phyloP scores from a whole-genome alignment of 2,888 invertebrate species.

The Hirudinaria manillensis region DNA sequence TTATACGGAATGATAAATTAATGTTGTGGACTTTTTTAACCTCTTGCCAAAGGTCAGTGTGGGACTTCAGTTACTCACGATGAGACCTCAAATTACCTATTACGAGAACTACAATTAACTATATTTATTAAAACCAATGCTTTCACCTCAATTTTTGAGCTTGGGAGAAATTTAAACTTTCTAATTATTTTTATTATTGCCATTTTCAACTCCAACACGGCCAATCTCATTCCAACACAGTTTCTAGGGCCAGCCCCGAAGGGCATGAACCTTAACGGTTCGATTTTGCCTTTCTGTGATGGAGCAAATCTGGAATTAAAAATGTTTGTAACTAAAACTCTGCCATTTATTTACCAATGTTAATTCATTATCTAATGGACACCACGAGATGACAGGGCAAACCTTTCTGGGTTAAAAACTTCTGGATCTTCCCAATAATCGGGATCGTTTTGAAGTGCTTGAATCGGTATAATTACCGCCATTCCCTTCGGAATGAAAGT shows the following conservation, averaged over 20 bases:
- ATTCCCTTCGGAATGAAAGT: conserved; percentile 33
- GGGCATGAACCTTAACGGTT: conserved; percentile 34
- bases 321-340: too few relatives aligned
- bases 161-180: conserved; percentile 29
- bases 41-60: not conserved
- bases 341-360: too few relatives aligned
- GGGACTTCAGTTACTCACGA: too few relatives aligned
- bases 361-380: too few relatives aligned
- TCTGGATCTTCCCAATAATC: conserved; percentile 37
- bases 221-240: conserved; percentile 36
- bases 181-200: conserved; percentile 31
- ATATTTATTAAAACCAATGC: not conserved
- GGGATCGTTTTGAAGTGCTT: conserved; percentile 37
- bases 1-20: not conserved
- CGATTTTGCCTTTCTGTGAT: conserved; percentile 19
- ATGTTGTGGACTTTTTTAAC: not conserved
- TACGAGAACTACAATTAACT: too few relatives aligned
- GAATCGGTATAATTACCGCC: conserved; percentile 34
- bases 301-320: conserved; percentile 29
- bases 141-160: conserved; percentile 25
- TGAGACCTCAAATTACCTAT: too few relatives aligned
- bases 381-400: not conserved
- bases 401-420: conserved; percentile 38
- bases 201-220: conserved; percentile 36
- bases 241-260: conserved; percentile 37